Base-by-base conservation (phyloP, 1,140 invertebrate genomes). In the Drosophila murphyi region DNA sequence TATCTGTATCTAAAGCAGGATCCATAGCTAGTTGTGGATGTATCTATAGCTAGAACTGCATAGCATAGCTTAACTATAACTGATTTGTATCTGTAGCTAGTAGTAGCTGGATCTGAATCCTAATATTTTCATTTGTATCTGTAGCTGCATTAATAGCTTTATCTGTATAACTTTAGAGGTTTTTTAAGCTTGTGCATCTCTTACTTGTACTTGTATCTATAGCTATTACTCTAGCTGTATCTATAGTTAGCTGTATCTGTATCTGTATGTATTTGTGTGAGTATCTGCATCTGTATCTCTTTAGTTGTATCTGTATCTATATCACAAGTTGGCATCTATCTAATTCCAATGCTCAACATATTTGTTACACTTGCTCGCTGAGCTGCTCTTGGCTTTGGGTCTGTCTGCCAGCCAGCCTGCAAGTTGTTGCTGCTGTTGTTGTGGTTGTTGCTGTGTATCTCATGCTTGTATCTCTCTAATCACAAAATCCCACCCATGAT, bases 401-500 rank as follows among this genome's bases (percentile, higher is more conserved):
- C 37, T 47, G 29, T 41, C 35, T 51, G 57, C 63, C 37, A 54
- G 41, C 41, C 32, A 54, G 35, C 7, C 70, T 37, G 35, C 20
- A 29, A 52, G 39, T 43, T 37, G 31, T 51, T 70, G 64, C 80
- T 47, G 69, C 55, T 85, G 55, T 43, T 31, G 10, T 12, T 69
- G 20, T 20, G 20, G 55, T 56, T 45, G 63, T 48, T 47, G 39
- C 12, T 62, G 54, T 43, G 55, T 62, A 75, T 70, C 60, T 55
- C 31, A 10, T 12, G 56, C 65, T 76, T 62, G 57, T 75, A 64
- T 72, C 65, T 48, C 45, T 76, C 72, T 87, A 87, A 87, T 87
- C 83, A 87, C 83, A 87, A 87, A 87, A 87, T 87, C 83, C 83
- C 83, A 88, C 83, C 83, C 83, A 87, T 87, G 83, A 83, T 85